Base-by-base conservation (phyloP, 2,113 vertebrate species). In the Cathartes aura region DNA sequence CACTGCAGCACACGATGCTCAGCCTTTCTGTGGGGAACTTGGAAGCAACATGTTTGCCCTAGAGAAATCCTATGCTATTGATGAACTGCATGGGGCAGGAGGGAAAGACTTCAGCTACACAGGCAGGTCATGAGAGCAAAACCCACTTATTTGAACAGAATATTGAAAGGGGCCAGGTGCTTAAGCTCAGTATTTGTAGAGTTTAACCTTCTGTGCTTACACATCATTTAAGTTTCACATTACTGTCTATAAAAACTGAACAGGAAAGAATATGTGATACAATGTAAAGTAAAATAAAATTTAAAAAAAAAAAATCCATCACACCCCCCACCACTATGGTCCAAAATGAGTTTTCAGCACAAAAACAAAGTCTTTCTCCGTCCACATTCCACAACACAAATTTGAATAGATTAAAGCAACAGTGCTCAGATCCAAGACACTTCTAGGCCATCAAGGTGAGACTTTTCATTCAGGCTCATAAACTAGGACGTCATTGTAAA, bases 371-470 rank as follows among this genome's bases (percentile, higher is more conserved):
- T 1, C 3, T 86, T 52, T 56, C 29, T 23, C 64, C 62, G 5
- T 20, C 17, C 55, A 60, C 32, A 27, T 45, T 78, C 29, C 56
- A 18, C 56, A 32, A 14, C 14, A 45, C 45, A n/a, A 19, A 79
- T 42, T 67, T n/a, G 42, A 48, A 29, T 2, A n/a, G 20, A 16
- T 45, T 40, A 79, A 92, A 80, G 62, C 66, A 55, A 40, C 76
- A 36, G 34, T 2, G 30, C 48, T 68, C 64, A 72, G 53, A 73
- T 22, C 87, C 62, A 42, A 60, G 53, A 18, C 26, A 11, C 42
- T 90, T 74, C n/a, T 8, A 48, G 66, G 48, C 64, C 48, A 34
- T 52, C 86, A 92, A 97, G 93, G 94, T 96, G 66, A 72, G 85
- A 55, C 29, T 90, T 83, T 66, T n/a, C 56, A 36, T 58, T 50